Conservation (phyloP, 2,113 vertebrate genomes). For the Heloderma charlesbogerti region DNA sequence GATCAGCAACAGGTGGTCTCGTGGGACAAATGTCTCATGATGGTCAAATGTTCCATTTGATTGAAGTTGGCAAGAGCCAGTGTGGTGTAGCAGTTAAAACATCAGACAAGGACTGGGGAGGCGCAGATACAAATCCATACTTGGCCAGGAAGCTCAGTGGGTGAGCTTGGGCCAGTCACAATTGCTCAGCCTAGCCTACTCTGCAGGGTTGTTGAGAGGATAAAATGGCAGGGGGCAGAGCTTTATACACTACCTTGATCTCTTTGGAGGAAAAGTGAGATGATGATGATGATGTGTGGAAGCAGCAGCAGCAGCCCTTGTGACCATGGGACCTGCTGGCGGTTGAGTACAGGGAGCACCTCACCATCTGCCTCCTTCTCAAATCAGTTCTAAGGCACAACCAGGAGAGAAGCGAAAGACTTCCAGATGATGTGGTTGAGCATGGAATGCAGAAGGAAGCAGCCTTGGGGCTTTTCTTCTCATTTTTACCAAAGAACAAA, state of each 20-base stretch:
- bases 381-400: background rate
- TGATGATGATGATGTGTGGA: background rate
- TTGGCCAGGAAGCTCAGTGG: too few species aligned
- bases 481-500: background rate
- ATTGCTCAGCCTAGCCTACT: too few species aligned
- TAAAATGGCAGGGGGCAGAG: too few species aligned
- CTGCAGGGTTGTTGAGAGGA: too few species aligned
- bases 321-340: background rate
- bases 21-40: background rate
- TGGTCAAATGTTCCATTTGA: background rate
- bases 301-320: background rate
- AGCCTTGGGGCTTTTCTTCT: background rate
- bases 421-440: background rate
- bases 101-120: too few species aligned
- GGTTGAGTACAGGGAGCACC: background rate
- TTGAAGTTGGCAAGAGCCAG: background rate
- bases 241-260: too few species aligned
- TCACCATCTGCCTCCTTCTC: background rate
- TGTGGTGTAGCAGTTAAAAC: too few species aligned
- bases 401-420: background rate
- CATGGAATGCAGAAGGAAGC: background rate
- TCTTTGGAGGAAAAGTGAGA: too few species aligned
- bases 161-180: too few species aligned
- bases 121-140: too few species aligned
- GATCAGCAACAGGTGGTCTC: background rate